Evolutionary conservation across 2,113 vertebrate genomes (phyloP), one percentile per base, ranked within the genome.

Genomic region (Mastomys natalensis): DNA sequence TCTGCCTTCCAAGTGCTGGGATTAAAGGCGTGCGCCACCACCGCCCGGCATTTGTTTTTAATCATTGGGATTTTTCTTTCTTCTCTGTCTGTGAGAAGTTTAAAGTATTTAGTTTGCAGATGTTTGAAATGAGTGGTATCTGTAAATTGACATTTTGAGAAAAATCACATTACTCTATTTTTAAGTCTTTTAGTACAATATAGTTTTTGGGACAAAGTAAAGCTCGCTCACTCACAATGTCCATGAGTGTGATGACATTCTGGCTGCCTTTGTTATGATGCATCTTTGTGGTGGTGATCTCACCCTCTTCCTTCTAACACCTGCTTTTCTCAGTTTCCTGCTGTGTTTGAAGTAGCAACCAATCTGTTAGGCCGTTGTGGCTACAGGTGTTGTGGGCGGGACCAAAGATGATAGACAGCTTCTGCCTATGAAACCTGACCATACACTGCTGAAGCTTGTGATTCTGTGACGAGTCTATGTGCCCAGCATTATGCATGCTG

Each of bases 281-380:
- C 74, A 53, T 94, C 90, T 95, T 82, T 96, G 64, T 80, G 72
- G 95, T 90, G 92, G 96, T 26, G 86, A 70, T 48, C 86, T 15
- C 26, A 15, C 34, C 24, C 93, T 92, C 66, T 73, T 96, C 93
- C 92, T 91, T 72, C 24, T 40, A 93, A 90, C 97, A 97, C 96
- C 96, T 97, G 97, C 77, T 66, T 87, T 26, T 72, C 51, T 96
- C 84, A 53, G n/a, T 93, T 84, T 96, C 74, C n/a, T 74, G 84
- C 51, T 95, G 66, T n/a, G 70, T 97, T 97, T 97, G 96, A 97
- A 97, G 95, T 85, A 88, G 94, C 88, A 95, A 72, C 43, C 64
- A 81, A 21, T 34, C 87, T 34, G 45, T n/a, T 72, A 45, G 64
- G 84, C 88, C 72, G 16, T 40, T 55, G 34, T 34, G 51, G 58